Conservation (phyloP, 2,888 invertebrate species). For the Drosophila prostipennis region DNA sequence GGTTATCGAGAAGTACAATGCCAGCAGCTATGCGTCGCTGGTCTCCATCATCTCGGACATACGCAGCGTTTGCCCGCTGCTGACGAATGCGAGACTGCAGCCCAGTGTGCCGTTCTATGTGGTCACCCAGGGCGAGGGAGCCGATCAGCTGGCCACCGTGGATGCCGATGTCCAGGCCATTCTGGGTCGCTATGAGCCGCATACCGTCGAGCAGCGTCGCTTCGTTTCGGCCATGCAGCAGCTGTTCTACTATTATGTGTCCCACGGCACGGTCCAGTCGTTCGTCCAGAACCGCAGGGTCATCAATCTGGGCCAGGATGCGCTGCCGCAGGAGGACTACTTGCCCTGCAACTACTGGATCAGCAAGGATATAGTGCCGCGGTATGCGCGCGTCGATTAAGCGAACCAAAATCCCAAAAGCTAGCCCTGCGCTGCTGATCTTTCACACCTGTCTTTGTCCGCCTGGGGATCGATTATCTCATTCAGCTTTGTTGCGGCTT, state of each 20-base stretch:
- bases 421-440: not conserved
- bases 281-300: conserved; percentile 86
- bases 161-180: conserved; percentile 92
- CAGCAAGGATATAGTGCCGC: conserved; percentile 89
- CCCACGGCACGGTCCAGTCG: conserved; percentile 89
- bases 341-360: conserved; percentile 92
- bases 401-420: conserved; percentile 13
- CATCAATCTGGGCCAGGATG: conserved; percentile 89
- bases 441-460: conserved; percentile 8
- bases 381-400: conserved; percentile 91
- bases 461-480: conserved; percentile 6
- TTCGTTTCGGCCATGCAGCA: conserved; percentile 92
- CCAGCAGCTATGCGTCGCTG: conserved; percentile 88
- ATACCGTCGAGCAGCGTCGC: conserved; percentile 89
- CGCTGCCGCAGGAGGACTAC: conserved; percentile 87
- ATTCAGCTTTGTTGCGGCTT: conserved; percentile 4
- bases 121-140: conserved; percentile 86
- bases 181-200: conserved; percentile 90
- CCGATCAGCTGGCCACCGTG: conserved; percentile 85
- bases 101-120: conserved; percentile 90
- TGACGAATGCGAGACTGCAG: conserved; percentile 88
- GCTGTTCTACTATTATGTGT: conserved; percentile 92
- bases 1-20: conserved; percentile 88
- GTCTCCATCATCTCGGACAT: conserved; percentile 91
- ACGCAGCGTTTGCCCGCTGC: conserved; percentile 91